These are phyloP conservation scores for Neodiprion virginianus DNA, from an alignment of 1,140 invertebrate species.

Conservation along the genomic window DNA sequence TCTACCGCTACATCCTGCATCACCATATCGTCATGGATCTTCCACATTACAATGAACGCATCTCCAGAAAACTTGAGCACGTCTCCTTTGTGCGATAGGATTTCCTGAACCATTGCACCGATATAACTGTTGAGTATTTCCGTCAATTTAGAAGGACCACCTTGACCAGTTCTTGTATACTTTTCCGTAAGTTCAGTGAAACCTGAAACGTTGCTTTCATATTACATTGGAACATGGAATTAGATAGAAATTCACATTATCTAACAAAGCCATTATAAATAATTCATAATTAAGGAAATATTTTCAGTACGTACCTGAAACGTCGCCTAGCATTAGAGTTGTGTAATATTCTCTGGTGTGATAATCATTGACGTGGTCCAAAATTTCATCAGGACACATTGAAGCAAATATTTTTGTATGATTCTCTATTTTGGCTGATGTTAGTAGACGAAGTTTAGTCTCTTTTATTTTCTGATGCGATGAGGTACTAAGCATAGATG, in stretches of 20 bases:
- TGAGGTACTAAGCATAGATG: too few species aligned
- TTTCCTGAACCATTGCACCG: conserved; percentile 71
- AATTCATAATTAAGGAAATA: conserved; percentile 6
- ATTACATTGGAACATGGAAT: conserved; percentile 14
- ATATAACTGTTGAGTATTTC: conserved; percentile 71
- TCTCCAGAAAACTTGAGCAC: conserved; percentile 74
- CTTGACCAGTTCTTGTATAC: conserved; percentile 66
- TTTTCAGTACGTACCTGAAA: conserved; percentile 59
- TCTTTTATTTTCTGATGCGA: neutral
- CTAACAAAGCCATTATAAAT: neutral
- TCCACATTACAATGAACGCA: conserved; percentile 72
- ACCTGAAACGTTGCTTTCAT: conserved; percentile 47
- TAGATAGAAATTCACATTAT: conserved; percentile 1
- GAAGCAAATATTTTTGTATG: conserved; percentile 66
- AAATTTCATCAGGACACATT: conserved; percentile 69
- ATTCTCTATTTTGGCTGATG: conserved; percentile 29
- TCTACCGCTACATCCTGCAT: conserved; percentile 67
- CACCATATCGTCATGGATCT: conserved; percentile 55
- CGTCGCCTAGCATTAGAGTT: conserved; percentile 68
- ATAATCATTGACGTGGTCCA: conserved; percentile 64
- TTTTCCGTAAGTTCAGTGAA: conserved; percentile 71
- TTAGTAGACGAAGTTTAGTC: neutral
- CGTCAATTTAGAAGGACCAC: conserved; percentile 69
- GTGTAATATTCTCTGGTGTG: conserved; percentile 62
- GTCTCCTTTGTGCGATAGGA: conserved; percentile 68